phyloP scores from a whole-genome alignment of 2,888 invertebrate genomes.

The Drosophila testacea region DNA sequence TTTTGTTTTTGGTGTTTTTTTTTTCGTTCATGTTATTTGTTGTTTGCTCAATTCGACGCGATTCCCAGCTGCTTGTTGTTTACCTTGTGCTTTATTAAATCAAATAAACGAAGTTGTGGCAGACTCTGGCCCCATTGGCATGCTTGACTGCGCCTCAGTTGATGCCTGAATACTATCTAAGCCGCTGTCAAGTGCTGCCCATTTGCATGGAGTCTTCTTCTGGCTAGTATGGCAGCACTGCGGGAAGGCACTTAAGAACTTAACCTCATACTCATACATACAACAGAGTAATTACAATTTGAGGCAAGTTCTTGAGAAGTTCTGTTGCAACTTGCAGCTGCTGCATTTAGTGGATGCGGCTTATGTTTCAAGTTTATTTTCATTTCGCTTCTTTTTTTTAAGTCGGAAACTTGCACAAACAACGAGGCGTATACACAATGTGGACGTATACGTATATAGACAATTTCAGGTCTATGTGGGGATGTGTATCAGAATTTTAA shows the following conservation, averaged over 20 bases:
- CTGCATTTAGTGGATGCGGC: conserved; percentile 9
- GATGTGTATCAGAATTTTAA: too few species aligned
- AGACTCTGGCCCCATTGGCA: conserved; percentile 5
- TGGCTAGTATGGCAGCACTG: background rate
- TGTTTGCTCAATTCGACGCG: conserved; percentile 28
- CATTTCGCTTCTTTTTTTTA: background rate
- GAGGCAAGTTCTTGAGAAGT: conserved; percentile 13
- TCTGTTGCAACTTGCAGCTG: conserved; percentile 15
- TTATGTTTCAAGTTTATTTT: conserved; percentile 10
- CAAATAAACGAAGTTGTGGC: conserved; percentile 32
- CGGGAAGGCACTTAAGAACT: conserved; percentile 7
- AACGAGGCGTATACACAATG: conserved; percentile 8
- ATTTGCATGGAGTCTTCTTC: conserved; percentile 12
- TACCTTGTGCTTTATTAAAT: conserved; percentile 54
- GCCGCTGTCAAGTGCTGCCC: conserved; percentile 14
- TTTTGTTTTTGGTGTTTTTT: conserved; percentile 17
- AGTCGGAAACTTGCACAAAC: background rate
- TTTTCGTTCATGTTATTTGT: conserved; percentile 25
- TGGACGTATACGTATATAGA: background rate
- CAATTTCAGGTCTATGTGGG: background rate
- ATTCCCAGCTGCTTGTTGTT: conserved; percentile 44
- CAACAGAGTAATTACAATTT: conserved; percentile 16
- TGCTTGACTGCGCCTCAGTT: conserved; percentile 22
- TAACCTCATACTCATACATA: conserved; percentile 7
- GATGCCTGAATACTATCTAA: conserved; percentile 18